Evolutionary conservation across 2,888 invertebrate genomes (phyloP), one percentile per base, ranked within the genome.

Genomic region (Drosophila barbarae): DNA sequence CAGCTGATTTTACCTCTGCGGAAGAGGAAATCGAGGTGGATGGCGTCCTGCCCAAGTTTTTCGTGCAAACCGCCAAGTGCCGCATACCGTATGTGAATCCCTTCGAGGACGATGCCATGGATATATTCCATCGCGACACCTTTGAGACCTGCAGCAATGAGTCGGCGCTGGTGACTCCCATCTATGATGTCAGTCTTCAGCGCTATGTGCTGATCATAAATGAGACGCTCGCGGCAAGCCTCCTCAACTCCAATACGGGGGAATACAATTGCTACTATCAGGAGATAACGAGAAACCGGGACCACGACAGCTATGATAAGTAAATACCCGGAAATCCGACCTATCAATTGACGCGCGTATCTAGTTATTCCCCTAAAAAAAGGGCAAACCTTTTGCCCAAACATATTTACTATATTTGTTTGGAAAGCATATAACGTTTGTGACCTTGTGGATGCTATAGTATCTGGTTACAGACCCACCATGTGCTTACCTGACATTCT

Each of bases 61-160:
- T 84, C 59, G 89, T 89, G 21, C 73, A 91, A 87, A 93, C 90
- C 73, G 86, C 91, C 18, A 91, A 90, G 79, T 93, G 93, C 78
- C 91, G 90, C 77, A 93, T 93, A 79, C 90, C 92, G 3, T 91
- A 92, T 59, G 77, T 92, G 64, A 90, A 93, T 77, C 91, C 92
- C 5, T 92, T 92, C 67, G 91, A 91, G 49, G 51, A 79, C 2
- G 90, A 91, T 55, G 89, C 90, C 8, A 89, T 89, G 80, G 84
- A 87, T 50, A 90, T 90, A 54, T 90, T 91, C 58, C 88, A 89
- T 35, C 90, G 90, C 38, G 88, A 90, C 57, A 88, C 89, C 52
- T 92, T 91, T 59, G 90, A 91, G 65, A 69, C 90, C 0, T 93
- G 93, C 76, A 87, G 90, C 6, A 89, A 81, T 23, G 69, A 79